Base-by-base conservation (phyloP, 2,113 vertebrate genomes). In the Ceuthmochares aereus region DNA sequence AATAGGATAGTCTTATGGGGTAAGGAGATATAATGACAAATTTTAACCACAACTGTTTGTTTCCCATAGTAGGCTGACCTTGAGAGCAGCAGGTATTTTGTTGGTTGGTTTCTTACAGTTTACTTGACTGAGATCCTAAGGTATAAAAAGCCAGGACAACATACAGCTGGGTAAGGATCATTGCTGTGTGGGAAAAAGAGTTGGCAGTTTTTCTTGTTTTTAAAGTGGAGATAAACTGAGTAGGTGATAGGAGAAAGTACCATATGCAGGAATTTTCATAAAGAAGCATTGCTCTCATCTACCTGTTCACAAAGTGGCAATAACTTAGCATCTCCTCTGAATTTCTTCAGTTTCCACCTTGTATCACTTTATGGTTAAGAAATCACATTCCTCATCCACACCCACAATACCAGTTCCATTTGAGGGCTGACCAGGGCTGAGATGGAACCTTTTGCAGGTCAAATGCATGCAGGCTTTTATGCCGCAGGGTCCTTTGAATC, bases 41-140 rank as follows among this genome's bases (percentile, higher is more conserved):
- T 75, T 42, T 40, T 10, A 60, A 43, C 4, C 0, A 23, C 58
- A 66, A 25, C 47, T 12, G 5, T 64, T 32, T 66, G 30, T 34
- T 52, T 29, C 27, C 16, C 12, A 1, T 6, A 6, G 62, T 4
- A 27, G 56, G 37, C 36, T 66, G 1, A 1, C 67, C 22, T 2
- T 84, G 45, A 52, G 9, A 34, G 27, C 23, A 43, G 13, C 1
- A 1, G 26, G 7, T 67, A 14, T 64, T 68, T 63, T 80, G 54
- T 68, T 77, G 25, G 32, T 12, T 81, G 14, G 8, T 84, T 81
- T 76, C 43, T 90, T 47, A 27, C 36, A 47, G 25, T 56, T 72
- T 36, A 7, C 23, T 89, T 84, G 42, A 12, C 34, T 40, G 32
- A 76, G 10, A 63, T 73, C 16, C 9, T 27, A 54, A 77, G 45